Percentiles rank a stretch among this genome's conserved stretches.
phyloP scores from a whole-genome alignment of 2,888 invertebrate genomes.

The Parascotia fuliginaria region DNA sequence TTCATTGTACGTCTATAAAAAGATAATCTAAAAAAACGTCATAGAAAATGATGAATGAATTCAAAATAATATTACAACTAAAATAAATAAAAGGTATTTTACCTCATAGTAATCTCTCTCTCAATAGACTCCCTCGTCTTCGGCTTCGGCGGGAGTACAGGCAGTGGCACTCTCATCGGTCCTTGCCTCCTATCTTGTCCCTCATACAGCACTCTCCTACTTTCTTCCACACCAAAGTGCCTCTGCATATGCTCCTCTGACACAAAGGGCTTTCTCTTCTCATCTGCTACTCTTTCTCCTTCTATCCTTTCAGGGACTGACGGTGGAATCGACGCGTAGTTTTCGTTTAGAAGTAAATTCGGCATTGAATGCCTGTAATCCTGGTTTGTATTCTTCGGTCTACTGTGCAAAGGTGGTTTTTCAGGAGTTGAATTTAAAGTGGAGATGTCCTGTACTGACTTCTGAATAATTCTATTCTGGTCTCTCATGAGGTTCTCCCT shows the following conservation, averaged over 20 bases:
- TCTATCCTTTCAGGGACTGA: constrained; percentile 46
- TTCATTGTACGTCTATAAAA: no score
- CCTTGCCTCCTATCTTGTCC: constrained; percentile 54
- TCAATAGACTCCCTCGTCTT: constrained; percentile 75
- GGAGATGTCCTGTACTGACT: constrained; percentile 88
- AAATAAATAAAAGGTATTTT: no score
- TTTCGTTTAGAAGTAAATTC: constrained; percentile 73
- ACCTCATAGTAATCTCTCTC: constrained; percentile 83
- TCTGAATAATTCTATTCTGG: constrained; percentile 86
- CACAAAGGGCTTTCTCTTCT: constrained; percentile 76
- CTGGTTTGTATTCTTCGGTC: constrained; percentile 51
- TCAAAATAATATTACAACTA: no score
- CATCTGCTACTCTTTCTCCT: constrained; percentile 61
- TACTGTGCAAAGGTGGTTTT: constrained; percentile 63
- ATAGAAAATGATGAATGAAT: no score
- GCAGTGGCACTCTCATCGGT: constrained; percentile 46
- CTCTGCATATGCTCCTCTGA: constrained; percentile 80
- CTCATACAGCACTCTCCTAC: constrained; percentile 70
- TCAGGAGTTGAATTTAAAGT: constrained; percentile 62
- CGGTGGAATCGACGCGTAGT: constrained; percentile 53
- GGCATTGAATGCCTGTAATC: constrained; percentile 82
- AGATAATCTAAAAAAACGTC: no score
- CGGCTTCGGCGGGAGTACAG: constrained; percentile 74
- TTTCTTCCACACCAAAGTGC: constrained; percentile 79
- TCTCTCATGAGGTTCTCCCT: constrained; percentile 90